phyloP scores from a whole-genome alignment of 2,113 vertebrate species.

The Puntigrus tetrazona region DNA sequence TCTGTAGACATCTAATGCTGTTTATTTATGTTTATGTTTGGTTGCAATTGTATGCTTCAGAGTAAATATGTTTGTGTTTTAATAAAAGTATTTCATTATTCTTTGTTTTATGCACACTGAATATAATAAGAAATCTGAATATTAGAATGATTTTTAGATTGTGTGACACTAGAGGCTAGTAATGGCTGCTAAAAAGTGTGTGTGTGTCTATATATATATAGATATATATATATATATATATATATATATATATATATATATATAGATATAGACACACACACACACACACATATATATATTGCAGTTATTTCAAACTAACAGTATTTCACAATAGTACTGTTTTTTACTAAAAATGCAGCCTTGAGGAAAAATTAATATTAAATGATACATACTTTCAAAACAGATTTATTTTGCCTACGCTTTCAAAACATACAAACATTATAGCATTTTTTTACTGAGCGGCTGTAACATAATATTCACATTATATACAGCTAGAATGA shows the following conservation, averaged over 20 bases:
- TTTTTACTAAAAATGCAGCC: not conserved
- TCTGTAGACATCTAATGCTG: slow-evolving; percentile 37
- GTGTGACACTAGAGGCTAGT: not conserved
- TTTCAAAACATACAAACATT: slow-evolving; percentile 64
- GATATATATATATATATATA: no score
- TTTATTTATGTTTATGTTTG: slow-evolving; percentile 55
- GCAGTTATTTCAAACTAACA: not conserved
- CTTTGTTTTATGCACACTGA: not conserved
- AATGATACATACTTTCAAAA: slow-evolving; percentile 49
- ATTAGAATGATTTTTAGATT: not conserved
- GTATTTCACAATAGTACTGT: not conserved
- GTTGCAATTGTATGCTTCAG: slow-evolving; percentile 31
- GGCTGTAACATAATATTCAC: slow-evolving; percentile 50
- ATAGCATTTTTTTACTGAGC: slow-evolving; percentile 58
- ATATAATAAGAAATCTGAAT: not conserved
- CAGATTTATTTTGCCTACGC: slow-evolving; percentile 56
- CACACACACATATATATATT: no score
- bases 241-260: no score
- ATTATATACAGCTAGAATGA: slow-evolving; percentile 55
- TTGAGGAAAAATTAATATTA: not conserved
- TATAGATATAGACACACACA: no score
- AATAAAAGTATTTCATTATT: slow-evolving; percentile 35
- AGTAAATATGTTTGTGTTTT: slow-evolving; percentile 30
- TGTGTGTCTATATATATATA: no score
- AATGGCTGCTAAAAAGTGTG: no score